These are phyloP conservation scores for Scatophagus argus DNA, from an alignment of 2,113 vertebrate species.

Conservation along the genomic window DNA sequence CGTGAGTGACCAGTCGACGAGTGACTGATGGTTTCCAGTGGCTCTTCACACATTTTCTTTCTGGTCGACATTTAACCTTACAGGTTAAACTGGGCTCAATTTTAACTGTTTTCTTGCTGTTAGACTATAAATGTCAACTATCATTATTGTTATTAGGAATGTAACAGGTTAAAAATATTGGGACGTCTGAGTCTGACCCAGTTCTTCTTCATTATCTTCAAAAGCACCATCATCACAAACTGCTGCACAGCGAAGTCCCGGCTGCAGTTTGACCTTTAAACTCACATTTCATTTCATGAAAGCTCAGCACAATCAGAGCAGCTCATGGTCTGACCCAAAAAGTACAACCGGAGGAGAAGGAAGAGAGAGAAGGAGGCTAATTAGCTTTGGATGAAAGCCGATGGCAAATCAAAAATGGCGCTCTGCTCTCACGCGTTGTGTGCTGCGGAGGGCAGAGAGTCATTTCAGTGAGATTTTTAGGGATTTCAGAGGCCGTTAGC, in stretches of 20 bases:
- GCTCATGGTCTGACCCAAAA: neutral
- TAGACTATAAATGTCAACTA: no score
- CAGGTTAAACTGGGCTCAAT: no score
- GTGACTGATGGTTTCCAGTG: no score
- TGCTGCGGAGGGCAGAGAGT: neutral
- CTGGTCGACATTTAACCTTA: no score
- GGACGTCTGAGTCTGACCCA: no score
- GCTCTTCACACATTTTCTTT: no score
- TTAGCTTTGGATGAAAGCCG: slow-evolving; percentile 50
- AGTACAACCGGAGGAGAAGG: neutral
- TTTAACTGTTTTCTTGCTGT: no score
- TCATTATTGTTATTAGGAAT: no score
- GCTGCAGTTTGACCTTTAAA: neutral
- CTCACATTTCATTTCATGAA: neutral
- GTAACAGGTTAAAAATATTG: no score
- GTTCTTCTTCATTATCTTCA: no score
- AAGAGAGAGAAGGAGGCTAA: slow-evolving; percentile 45
- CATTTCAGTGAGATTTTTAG: slow-evolving; percentile 32
- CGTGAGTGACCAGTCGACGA: no score
- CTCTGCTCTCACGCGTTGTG: slow-evolving; percentile 1
- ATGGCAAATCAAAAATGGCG: slow-evolving; percentile 39
- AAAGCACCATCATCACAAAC: no score
- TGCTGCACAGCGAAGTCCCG: neutral
- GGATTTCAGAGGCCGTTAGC: slow-evolving; percentile 46
- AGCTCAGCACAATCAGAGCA: neutral